Conservation (phyloP, 2,888 invertebrate genomes). For the Leptinotarsa juncta region DNA sequence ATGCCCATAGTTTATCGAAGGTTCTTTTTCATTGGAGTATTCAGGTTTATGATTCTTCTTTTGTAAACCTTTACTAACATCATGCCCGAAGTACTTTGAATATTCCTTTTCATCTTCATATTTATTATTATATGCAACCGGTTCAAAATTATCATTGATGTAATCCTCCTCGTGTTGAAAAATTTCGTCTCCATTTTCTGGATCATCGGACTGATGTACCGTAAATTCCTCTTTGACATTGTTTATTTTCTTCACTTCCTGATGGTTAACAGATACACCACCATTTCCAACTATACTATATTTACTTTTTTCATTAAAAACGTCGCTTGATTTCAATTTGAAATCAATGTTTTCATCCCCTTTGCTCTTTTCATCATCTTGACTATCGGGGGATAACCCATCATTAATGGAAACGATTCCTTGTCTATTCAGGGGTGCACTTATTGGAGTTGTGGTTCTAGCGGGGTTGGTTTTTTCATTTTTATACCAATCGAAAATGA, state of each 20-base stretch:
- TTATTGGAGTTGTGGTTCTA: conserved; percentile 33
- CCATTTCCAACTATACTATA: conserved; percentile 50
- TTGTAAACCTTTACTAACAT: conserved; percentile 16
- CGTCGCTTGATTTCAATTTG: conserved; percentile 39
- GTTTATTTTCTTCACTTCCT: conserved; percentile 29
- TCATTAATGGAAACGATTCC: conserved; percentile 56
- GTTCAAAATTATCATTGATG: conserved; percentile 62
- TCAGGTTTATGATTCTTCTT: conserved; percentile 10
- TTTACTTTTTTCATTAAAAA: conserved; percentile 47
- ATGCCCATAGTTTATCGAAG: neutral
- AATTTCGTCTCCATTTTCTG: conserved; percentile 30
- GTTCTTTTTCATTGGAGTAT: conserved; percentile 20
- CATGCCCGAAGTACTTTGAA: conserved; percentile 20
- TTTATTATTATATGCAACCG: conserved; percentile 46
- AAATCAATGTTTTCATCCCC: conserved; percentile 27
- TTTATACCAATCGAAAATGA: conserved; percentile 62
- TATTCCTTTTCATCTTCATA: conserved; percentile 24
- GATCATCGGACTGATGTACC: conserved; percentile 9
- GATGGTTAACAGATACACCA: conserved; percentile 18
- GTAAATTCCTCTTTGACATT: conserved; percentile 21
- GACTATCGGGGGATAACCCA: conserved; percentile 33
- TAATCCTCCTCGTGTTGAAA: conserved; percentile 53
- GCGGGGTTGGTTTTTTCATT: conserved; percentile 40
- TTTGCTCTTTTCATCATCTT: conserved; percentile 6
- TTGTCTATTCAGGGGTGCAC: conserved; percentile 25